Conservation (phyloP, 1,140 invertebrate species). For the Bradysia coprophila region DNA sequence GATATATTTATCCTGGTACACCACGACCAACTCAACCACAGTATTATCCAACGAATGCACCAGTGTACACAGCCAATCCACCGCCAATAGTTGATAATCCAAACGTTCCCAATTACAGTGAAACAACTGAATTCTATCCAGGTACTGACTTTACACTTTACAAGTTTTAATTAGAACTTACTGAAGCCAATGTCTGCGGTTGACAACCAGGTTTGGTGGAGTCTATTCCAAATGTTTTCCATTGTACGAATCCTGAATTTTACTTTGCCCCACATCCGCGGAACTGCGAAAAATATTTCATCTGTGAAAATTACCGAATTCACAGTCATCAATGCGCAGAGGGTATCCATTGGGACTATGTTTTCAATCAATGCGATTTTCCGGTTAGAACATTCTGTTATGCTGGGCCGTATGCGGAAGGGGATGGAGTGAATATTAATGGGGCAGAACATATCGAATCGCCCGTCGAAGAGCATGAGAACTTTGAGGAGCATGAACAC, state of each 20-base stretch:
- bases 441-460: too few relatives aligned
- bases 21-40: background rate
- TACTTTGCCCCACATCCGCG: slow-evolving; percentile 19
- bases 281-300: slow-evolving; percentile 14
- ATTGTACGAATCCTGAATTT: slow-evolving; percentile 16
- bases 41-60: too few relatives aligned
- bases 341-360: slow-evolving; percentile 10
- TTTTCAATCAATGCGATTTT: background rate
- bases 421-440: too few relatives aligned
- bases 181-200: too few relatives aligned
- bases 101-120: background rate
- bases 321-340: slow-evolving; percentile 15
- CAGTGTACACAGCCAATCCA: too few relatives aligned
- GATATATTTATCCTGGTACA: background rate
- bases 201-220: background rate
- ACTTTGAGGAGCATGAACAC: background rate
- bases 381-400: background rate
- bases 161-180: too few relatives aligned
- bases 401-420: too few relatives aligned
- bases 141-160: too few relatives aligned
- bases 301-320: slow-evolving; percentile 17
- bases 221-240: slow-evolving; percentile 8
- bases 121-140: background rate
- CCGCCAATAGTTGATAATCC: too few relatives aligned
- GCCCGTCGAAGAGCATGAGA: background rate